Conservation (phyloP, 2,888 invertebrate species). For the Serrognathus titanus region DNA sequence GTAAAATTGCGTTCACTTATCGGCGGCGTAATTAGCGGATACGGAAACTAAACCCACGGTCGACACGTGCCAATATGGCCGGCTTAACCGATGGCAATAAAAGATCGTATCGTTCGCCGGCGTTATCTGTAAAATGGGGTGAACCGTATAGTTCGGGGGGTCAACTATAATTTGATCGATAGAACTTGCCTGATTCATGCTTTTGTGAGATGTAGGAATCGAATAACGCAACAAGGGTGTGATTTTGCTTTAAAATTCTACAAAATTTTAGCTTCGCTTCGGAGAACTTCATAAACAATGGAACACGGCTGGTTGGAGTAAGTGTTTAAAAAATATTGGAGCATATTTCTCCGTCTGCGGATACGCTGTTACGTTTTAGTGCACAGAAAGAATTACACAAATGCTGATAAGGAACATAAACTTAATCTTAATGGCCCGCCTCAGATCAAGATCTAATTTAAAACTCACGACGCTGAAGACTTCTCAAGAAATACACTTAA, state of each 20-base stretch:
- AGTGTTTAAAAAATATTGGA: no score
- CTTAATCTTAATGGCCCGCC: constrained; percentile 12
- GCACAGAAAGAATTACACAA: constrained; percentile 12
- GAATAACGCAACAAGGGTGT: no score
- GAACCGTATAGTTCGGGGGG: background rate
- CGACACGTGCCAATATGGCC: constrained; percentile 1
- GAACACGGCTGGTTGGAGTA: no score
- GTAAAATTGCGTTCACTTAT: constrained; percentile 1
- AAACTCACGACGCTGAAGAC: constrained; percentile 6
- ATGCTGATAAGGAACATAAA: constrained; percentile 17
- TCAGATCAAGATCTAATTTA: constrained; percentile 19
- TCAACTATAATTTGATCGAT: constrained; percentile 1
- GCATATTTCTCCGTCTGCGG: no score
- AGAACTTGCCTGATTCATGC: background rate
- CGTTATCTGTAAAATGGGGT: constrained; percentile 1
- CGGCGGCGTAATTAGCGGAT: constrained; percentile 5
- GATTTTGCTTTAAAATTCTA: no score
- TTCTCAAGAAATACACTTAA: background rate
- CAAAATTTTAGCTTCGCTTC: no score
- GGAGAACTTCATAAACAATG: no score
- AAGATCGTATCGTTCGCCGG: background rate
- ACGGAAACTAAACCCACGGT: constrained; percentile 6
- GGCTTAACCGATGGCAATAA: constrained; percentile 1
- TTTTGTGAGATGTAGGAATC: background rate
- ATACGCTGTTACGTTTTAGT: constrained; percentile 1